phyloP scores from a whole-genome alignment of 2,797 vertebrate species.

The Anas acuta region DNA sequence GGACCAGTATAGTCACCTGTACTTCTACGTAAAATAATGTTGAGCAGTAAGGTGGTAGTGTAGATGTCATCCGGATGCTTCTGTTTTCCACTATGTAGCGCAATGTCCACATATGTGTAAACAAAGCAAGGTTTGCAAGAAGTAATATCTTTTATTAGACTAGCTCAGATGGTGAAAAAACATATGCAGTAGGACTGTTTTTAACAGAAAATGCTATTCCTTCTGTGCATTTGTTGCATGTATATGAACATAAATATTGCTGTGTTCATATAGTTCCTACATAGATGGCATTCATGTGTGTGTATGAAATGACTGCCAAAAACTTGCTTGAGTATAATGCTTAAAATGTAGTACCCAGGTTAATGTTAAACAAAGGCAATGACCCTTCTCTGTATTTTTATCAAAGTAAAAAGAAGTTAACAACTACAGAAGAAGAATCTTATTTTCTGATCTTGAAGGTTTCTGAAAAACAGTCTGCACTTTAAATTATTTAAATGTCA shows the following conservation, averaged over 20 bases:
- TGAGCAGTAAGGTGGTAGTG: background rate
- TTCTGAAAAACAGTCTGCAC: conserved; percentile 1
- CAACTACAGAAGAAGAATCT: background rate
- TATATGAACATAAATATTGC: background rate
- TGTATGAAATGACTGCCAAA: background rate
- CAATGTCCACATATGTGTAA: background rate
- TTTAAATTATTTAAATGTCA: conserved; percentile 28
- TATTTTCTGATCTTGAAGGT: background rate
- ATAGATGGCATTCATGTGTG: fast-evolving
- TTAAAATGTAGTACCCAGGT: background rate
- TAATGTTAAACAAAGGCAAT: background rate
- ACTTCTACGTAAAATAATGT: background rate
- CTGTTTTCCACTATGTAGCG: background rate
- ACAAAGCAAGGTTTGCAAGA: background rate
- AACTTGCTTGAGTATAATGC: background rate
- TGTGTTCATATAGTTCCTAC: background rate
- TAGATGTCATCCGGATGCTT: background rate
- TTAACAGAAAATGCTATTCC: background rate
- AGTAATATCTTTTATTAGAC: background rate
- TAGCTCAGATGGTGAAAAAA: background rate
- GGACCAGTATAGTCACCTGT: background rate
- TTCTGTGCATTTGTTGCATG: background rate
- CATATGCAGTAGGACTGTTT: fast-evolving
- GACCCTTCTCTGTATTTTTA: background rate
- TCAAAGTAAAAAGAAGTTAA: background rate